Evolutionary conservation across 2,888 invertebrate species (phyloP).

Genomic region (Yponomeuta cagnagella): DNA sequence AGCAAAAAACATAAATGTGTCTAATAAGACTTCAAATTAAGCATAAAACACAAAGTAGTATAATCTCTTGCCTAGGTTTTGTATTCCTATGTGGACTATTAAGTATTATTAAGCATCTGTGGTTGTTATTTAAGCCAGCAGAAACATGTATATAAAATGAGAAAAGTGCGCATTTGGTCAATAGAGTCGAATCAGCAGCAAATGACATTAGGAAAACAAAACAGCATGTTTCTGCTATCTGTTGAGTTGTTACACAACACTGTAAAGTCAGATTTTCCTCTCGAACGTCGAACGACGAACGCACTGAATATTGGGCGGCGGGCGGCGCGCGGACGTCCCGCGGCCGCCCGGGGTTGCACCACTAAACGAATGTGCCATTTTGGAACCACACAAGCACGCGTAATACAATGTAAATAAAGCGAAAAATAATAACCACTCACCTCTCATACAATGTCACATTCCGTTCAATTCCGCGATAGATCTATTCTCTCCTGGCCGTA

Average conservation of each 20-base stretch:
- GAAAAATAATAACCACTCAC: conserved; percentile 61
- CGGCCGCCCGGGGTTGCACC: conserved; percentile 44
- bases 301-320: conserved; percentile 29
- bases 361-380: conserved; percentile 52
- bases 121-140: background rate
- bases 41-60: too few relatives aligned
- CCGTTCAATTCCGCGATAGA: conserved; percentile 71
- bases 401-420: conserved; percentile 27
- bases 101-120: too few relatives aligned
- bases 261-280: background rate
- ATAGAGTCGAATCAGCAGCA: conserved; percentile 8
- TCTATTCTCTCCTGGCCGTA: conserved; percentile 65
- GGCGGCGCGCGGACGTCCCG: conserved; percentile 37
- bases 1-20: too few relatives aligned
- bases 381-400: conserved; percentile 49
- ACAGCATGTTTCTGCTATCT: conserved; percentile 24
- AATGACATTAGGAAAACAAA: conserved; percentile 34
- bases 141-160: background rate
- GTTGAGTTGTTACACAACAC: conserved; percentile 54
- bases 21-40: too few relatives aligned
- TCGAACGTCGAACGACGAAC: background rate
- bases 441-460: conserved; percentile 76
- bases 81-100: too few relatives aligned
- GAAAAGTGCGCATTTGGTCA: background rate
- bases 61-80: too few relatives aligned